Percentiles rank a stretch among this genome's conserved stretches.
These are phyloP conservation scores for Alauda arvensis DNA, from an alignment of 2,797 vertebrate species.

Conservation along the genomic window DNA sequence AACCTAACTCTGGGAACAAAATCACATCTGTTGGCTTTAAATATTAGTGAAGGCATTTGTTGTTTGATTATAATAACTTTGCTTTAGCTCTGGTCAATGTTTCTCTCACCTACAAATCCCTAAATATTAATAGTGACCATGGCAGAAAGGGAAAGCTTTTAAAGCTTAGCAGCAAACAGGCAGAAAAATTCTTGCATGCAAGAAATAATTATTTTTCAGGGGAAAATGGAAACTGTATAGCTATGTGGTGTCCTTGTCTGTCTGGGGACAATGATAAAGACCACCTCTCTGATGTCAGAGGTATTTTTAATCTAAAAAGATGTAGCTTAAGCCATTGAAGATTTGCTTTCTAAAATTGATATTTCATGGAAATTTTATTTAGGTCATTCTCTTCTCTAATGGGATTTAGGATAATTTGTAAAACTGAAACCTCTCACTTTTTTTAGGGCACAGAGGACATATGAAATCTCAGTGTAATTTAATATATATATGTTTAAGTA, in stretches of 20 bases:
- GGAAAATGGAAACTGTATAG: background rate
- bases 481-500: background rate
- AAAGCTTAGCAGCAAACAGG: background rate
- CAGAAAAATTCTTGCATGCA: background rate
- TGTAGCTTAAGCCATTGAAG: background rate
- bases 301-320: conserved; percentile 5
- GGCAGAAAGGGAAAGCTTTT: background rate
- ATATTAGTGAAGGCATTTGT: background rate
- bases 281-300: background rate
- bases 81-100: background rate
- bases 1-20: background rate
- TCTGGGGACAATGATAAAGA: background rate
- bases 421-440: background rate
- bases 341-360: conserved; percentile 19
- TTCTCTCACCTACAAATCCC: background rate
- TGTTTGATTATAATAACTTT: conserved; percentile 11
- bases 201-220: background rate
- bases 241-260: background rate
- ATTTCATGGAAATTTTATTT: conserved; percentile 47
- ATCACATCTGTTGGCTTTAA: background rate
- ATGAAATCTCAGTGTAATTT: conserved; percentile 5
- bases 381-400: background rate
- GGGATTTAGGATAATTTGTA: conserved; percentile 33
- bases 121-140: background rate
- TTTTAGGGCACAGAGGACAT: conserved; percentile 6